Evolutionary conservation across 2,797 vertebrate genomes (phyloP).

Genomic region (Erithacus rubecula): DNA sequence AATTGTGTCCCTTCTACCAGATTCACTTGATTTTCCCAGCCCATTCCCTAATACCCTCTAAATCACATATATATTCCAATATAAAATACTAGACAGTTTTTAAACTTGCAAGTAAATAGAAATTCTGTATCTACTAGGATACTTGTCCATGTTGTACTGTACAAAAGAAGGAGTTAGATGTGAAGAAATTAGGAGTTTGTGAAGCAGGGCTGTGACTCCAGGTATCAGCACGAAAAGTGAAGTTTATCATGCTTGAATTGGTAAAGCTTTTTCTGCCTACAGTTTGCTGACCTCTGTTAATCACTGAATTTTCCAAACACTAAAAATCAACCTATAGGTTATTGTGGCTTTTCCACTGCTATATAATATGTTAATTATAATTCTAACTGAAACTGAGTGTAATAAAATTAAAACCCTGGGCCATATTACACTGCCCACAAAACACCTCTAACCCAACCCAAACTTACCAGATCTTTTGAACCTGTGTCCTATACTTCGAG

Average conservation of each 20-base stretch:
- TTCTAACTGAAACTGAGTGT: background rate
- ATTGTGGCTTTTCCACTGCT: background rate
- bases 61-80: background rate
- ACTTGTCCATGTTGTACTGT: background rate
- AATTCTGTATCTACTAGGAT: background rate
- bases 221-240: background rate
- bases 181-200: background rate
- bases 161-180: background rate
- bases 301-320: background rate
- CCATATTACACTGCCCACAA: rapidly evolving
- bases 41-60: background rate
- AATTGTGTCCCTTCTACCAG: background rate
- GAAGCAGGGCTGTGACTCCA: background rate
- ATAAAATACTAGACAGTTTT: background rate
- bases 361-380: background rate
- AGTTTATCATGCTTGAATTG: background rate
- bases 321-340: background rate
- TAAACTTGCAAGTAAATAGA: background rate
- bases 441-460: background rate
- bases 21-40: background rate
- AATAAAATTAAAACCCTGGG: background rate
- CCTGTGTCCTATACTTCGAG: slow-evolving; percentile 95
- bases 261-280: background rate
- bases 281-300: background rate
- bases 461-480: slow-evolving; percentile 95